A percentile compares a stretch with the other conserved stretches of the same genome.
These are phyloP conservation scores for Camponotus pennsylvanicus DNA, from an alignment of 1,140 invertebrate species.

Conservation along the genomic window DNA sequence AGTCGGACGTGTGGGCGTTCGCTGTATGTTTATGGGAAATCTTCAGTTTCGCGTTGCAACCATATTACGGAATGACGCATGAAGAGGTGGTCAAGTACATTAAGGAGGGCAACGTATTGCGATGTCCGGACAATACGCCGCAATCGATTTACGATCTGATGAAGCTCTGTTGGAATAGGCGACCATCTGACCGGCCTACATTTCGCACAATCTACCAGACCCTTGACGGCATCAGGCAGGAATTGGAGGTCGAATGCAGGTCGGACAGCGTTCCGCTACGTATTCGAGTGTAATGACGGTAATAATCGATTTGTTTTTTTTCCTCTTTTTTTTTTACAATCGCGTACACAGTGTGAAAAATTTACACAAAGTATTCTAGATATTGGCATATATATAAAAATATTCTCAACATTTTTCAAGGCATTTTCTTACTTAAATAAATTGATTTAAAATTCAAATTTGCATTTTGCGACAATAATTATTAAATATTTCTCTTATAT, in stretches of 20 bases:
- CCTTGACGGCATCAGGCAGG: slow-evolving; percentile 89
- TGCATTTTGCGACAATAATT: too few species aligned
- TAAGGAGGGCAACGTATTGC: slow-evolving; percentile 95
- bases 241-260: slow-evolving; percentile 85
- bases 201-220: slow-evolving; percentile 92
- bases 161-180: slow-evolving; percentile 96
- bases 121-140: slow-evolving; percentile 96
- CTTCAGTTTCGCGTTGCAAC: slow-evolving; percentile 96
- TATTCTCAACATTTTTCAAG: too few species aligned
- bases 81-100: slow-evolving; percentile 97
- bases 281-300: slow-evolving; percentile 78
- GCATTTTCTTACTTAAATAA: too few species aligned
- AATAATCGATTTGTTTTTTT: neutral
- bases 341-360: neutral
- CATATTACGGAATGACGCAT: slow-evolving; percentile 97
- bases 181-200: slow-evolving; percentile 93
- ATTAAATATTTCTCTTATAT: neutral
- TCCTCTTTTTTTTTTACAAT: slow-evolving; percentile 1
- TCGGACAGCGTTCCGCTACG: slow-evolving; percentile 80
- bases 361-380: neutral
- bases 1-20: slow-evolving; percentile 98
- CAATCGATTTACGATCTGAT: slow-evolving; percentile 96
- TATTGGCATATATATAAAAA: too few species aligned
- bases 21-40: slow-evolving; percentile 98
- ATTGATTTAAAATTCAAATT: too few species aligned